Percentiles rank a stretch among this genome's conserved stretches.
Conservation (phyloP, 2,113 vertebrate genomes). For the Lathamus discolor region DNA sequence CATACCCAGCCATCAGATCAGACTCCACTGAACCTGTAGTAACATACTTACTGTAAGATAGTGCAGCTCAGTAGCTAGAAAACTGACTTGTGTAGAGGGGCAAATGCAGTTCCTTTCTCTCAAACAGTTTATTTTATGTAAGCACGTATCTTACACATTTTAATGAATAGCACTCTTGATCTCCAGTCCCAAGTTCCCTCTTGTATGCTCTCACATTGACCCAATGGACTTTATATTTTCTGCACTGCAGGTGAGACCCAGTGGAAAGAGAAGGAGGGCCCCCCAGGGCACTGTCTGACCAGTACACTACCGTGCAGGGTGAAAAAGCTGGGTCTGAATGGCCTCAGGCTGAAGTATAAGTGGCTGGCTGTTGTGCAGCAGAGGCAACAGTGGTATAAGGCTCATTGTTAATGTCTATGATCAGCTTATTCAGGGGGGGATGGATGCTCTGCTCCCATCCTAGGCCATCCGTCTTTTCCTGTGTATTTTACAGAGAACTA, state of each 20-base stretch:
- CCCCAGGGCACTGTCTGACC: neutral
- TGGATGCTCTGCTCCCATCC: neutral
- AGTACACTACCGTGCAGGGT: neutral
- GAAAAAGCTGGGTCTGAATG: neutral
- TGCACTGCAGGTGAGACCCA: neutral
- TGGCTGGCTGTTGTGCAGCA: neutral
- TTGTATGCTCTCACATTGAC: neutral
- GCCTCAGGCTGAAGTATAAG: neutral
- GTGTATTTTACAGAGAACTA: neutral
- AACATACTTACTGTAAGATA: neutral
- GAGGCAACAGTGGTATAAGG: neutral
- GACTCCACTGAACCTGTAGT: neutral
- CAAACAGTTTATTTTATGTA: neutral
- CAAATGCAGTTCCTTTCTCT: neutral
- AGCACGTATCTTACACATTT: neutral
- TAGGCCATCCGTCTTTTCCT: neutral
- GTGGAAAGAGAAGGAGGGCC: neutral
- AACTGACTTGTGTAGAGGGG: neutral
- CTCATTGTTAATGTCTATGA: neutral
- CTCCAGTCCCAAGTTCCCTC: neutral
- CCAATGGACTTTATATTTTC: neutral
- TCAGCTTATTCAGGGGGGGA: fast-evolving
- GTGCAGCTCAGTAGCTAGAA: neutral
- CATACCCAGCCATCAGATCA: neutral
- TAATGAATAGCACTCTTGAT: neutral